Evolutionary conservation across 2,113 vertebrate genomes (phyloP), one percentile per base, ranked within the genome.

Genomic region (Callocephalon fimbriatum): DNA sequence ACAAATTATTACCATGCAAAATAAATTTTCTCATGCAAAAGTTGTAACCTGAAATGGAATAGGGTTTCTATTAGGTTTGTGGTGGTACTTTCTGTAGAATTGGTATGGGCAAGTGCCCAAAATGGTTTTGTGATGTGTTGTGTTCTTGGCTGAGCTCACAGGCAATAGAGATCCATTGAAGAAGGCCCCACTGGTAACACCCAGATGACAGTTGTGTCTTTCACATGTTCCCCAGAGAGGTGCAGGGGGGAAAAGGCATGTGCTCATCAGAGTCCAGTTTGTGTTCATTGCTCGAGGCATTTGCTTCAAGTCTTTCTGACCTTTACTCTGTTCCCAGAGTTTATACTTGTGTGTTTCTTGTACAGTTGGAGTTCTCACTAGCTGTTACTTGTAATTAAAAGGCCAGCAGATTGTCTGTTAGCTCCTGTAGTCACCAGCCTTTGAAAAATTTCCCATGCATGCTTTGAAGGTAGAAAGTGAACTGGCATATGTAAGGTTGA

Each of bases 291-390:
- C 26, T n/a, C 38, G 56, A 58, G 42, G 32, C 75, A 58, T 17
- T 31, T 89, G 35, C 40, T 75, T 37, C 14, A 12, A 8, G 40
- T 53, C 45, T 51, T 77, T 42, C 22, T 63, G 54, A 18, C 26
- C 17, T 53, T 48, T 45, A 3, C 12, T 29, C 40, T 31, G 27
- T 29, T 84, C 54, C 47, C 29, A 18, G 50, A 20, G 29, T 8
- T 48, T 13, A 7, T 42, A 25, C 59, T 53, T 54, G 15, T 4
- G 2, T 4, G 6, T 71, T 72, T 53, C 27, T 37, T 32, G 4
- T 0, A 1, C 37, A 25, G 22, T 1, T n/a, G 40, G 37, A 37
- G 47, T 19, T 51, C 75, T 88, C 58, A 5, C 10, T 1, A 2
- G 15, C 47, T 59, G 42, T 7, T 86, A 6, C 6, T 5, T 9